phyloP scores from a whole-genome alignment of 2,888 invertebrate genomes.

The Lydus trimaculatus region DNA sequence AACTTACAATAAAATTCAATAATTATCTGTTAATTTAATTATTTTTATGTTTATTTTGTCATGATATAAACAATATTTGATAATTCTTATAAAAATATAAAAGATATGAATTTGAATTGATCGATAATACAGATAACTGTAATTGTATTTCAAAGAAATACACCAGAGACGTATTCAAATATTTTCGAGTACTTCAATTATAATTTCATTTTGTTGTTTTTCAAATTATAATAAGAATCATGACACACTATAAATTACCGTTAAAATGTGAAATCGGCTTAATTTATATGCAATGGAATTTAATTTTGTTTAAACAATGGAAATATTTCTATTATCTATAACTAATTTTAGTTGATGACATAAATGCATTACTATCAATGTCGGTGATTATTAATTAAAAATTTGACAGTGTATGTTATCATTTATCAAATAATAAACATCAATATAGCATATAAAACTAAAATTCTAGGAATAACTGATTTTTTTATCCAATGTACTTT shows the following conservation, averaged over 20 bases:
- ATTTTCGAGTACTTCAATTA: background rate
- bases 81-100: background rate
- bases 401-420: background rate
- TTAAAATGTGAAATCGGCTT: background rate
- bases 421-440: background rate
- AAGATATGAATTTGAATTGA: background rate
- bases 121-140: background rate
- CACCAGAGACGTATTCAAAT: background rate
- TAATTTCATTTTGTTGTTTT: background rate
- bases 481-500: no score
- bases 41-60: background rate
- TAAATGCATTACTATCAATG: conserved; percentile 8
- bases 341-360: conserved; percentile 7
- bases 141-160: background rate
- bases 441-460: no score
- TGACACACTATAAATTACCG: background rate
- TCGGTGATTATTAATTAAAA: conserved; percentile 6
- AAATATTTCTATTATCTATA: background rate
- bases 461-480: background rate
- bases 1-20: background rate
- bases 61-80: background rate
- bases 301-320: background rate
- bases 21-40: background rate
- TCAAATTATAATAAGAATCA: background rate
- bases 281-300: background rate